Evolutionary conservation across 2,113 vertebrate genomes (phyloP).

Genomic region (Carassius gibelio): DNA sequence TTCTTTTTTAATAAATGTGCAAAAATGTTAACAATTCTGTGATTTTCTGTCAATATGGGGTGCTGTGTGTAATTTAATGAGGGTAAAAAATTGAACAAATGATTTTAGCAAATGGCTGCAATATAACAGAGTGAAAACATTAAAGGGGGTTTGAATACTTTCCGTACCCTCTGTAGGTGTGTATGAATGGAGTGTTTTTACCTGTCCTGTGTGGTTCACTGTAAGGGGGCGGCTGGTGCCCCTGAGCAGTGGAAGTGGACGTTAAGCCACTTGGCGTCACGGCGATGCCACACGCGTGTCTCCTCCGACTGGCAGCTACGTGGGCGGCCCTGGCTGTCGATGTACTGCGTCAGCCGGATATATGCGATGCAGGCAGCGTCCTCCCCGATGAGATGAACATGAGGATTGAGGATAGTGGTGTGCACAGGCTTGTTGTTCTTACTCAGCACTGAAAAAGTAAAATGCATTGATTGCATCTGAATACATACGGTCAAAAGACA

Average conservation of each 20-base stretch:
- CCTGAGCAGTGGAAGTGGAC: slow-evolving; percentile 99
- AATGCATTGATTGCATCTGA: background rate
- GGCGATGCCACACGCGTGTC: slow-evolving; percentile 84
- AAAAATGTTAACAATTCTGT: too few species aligned
- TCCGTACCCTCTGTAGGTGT: too few species aligned
- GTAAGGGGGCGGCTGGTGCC: slow-evolving; percentile 94
- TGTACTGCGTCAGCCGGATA: slow-evolving; percentile 97
- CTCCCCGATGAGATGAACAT: slow-evolving; percentile 96
- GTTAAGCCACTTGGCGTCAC: slow-evolving; percentile 97
- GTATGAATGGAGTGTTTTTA: background rate
- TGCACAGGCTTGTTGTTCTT: slow-evolving; percentile 99
- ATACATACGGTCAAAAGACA: background rate
- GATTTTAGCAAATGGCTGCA: too few species aligned
- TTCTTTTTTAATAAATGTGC: too few species aligned
- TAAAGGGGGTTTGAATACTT: too few species aligned
- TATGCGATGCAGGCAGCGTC: slow-evolving; percentile 98
- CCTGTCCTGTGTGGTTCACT: slow-evolving; percentile 78
- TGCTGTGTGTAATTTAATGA: too few species aligned
- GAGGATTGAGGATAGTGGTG: slow-evolving; percentile 97
- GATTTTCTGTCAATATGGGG: too few species aligned
- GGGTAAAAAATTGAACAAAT: too few species aligned
- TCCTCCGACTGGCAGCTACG: slow-evolving; percentile 89
- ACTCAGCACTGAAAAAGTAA: slow-evolving; percentile 82
- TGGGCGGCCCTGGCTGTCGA: slow-evolving; percentile 91
- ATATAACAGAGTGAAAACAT: too few species aligned